Percentiles rank a stretch among this genome's conserved stretches.
Evolutionary conservation across 2,888 invertebrate species (phyloP).

Genomic region (Ellobium chinense): DNA sequence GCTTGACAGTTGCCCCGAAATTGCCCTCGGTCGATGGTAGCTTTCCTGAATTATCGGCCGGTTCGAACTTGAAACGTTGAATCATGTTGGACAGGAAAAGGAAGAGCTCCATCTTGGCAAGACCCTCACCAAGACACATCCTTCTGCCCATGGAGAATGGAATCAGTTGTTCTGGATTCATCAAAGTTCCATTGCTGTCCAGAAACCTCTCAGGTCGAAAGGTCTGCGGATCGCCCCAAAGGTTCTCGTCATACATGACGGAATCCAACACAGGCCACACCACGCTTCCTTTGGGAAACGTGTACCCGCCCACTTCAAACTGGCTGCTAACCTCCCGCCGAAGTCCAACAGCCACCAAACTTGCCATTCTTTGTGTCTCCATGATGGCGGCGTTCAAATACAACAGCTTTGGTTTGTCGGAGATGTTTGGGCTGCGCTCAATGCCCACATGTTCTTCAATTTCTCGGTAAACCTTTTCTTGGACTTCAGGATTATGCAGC

Average conservation of each 20-base stretch:
- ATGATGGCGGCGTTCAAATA: conserved; percentile 40
- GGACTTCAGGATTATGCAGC: conserved; percentile 21
- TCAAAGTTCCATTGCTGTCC: conserved; percentile 23
- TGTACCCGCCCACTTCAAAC: conserved; percentile 31
- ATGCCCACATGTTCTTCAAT: conserved; percentile 34
- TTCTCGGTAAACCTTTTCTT: conserved; percentile 32
- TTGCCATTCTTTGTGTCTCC: conserved; percentile 42
- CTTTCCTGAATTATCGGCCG: background rate
- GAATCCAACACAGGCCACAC: conserved; percentile 38
- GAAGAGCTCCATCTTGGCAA: conserved; percentile 42
- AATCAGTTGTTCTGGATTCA: conserved; percentile 24
- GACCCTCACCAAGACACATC: conserved; percentile 34
- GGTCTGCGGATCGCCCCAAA: conserved; percentile 46
- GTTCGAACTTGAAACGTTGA: conserved; percentile 37
- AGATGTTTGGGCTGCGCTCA: conserved; percentile 2
- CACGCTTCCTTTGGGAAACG: conserved; percentile 41
- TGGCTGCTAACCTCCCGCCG: conserved; percentile 6
- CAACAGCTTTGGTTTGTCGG: conserved; percentile 16
- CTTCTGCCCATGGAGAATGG: conserved; percentile 43
- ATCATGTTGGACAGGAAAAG: conserved; percentile 40
- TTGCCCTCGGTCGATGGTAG: background rate
- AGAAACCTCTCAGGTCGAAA: conserved; percentile 49
- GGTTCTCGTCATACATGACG: conserved; percentile 31
- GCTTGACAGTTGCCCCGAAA: conserved; percentile 3
- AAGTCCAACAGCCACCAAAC: conserved; percentile 33